A percentile compares a stretch with the other conserved stretches of the same genome.
Conservation (phyloP, 2,113 vertebrate genomes). For the Anseranas semipalmata region DNA sequence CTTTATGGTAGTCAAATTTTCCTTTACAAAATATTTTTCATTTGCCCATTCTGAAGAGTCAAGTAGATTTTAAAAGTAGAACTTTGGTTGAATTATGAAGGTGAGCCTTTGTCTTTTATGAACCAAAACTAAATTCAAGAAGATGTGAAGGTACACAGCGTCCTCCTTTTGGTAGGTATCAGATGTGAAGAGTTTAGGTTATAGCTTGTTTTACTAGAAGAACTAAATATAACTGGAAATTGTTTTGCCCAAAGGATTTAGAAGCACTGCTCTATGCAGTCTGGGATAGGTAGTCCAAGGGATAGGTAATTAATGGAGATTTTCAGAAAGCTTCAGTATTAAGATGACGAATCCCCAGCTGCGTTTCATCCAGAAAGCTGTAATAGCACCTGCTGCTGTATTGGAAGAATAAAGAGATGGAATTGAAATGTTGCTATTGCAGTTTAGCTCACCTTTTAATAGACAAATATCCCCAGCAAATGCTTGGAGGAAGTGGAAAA, state of each 20-base stretch:
- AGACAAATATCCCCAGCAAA: neutral
- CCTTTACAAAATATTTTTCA: neutral
- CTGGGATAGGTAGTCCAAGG: neutral
- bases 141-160: neutral
- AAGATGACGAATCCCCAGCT: neutral
- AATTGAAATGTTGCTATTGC: neutral
- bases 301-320: no score
- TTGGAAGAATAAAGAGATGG: neutral
- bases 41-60: neutral
- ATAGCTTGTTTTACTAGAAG: neutral
- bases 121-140: neutral
- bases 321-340: neutral
- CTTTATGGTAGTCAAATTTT: neutral
- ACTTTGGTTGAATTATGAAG: neutral
- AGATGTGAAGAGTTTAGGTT: neutral
- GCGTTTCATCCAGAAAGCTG: neutral
- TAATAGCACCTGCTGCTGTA: neutral
- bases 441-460: neutral
- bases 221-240: neutral
- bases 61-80: neutral
- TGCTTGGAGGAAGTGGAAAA: neutral
- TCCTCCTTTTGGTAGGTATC: neutral
- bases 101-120: neutral
- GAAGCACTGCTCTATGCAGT: neutral
- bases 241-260: neutral